Evolutionary conservation across 2,113 vertebrate genomes (phyloP), one percentile per base, ranked within the genome.

Genomic region (Galemys pyrenaicus): DNA sequence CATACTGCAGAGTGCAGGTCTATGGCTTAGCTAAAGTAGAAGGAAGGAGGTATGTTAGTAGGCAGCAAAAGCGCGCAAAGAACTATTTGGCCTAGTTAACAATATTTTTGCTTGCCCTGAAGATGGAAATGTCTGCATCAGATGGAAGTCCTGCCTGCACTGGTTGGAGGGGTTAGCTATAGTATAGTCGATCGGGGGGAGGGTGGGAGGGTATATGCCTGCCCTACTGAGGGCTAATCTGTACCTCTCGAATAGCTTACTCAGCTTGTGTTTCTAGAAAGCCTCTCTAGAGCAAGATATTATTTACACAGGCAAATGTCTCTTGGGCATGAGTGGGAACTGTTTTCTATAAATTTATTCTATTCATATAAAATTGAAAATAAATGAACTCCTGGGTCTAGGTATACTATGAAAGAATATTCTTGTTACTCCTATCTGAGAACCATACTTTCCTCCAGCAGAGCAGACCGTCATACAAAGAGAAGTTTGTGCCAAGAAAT

Each of bases 301-400:
- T 95, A 83, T 37, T 84, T 87, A 28, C 17, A 46, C 20, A 35
- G 49, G 17, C 30, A 94, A 89, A 91, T 80, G 62, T 92, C 84
- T 17, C 70, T 93, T 82, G 71, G 71, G 44, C 3, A 46, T 37
- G 80, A 26, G 56, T 54, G 71, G 87, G 17, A 95, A 92, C 24
- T 75, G 0, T 70, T 94, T 89, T 81, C 46, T 96, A 91, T 82
- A 87, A 90, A 95, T 65, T 93, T 75, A 91, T 73, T 28, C 49
- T 91, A 73, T 82, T 93, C 67, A 20, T 93, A 9, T 71, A 93
- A 92, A 91, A 87, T 77, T 92, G 71, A 92, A 95, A 94, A 75
- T 80, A 93, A 96, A 81, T 81, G 80, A 65, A 87, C 67, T 89
- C 84, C 81, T 87, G 49, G 64, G 39, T 92, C 4, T 73, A 77